phyloP scores from a whole-genome alignment of 2,797 vertebrate species.

The Otolemur crassicaudatus region DNA sequence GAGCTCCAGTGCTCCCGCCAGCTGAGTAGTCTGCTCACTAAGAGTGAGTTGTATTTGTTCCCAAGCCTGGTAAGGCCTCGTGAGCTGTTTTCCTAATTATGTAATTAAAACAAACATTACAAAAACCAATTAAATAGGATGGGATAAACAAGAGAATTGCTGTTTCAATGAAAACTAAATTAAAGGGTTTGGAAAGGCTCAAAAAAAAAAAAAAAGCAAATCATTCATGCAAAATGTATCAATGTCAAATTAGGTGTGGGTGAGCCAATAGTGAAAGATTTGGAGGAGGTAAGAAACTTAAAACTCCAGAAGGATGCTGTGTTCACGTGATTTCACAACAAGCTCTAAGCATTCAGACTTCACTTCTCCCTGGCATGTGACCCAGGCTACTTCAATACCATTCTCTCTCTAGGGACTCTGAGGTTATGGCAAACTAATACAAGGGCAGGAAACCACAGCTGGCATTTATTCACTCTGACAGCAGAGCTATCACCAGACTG shows the following conservation, averaged over 20 bases:
- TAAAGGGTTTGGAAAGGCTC: constrained; percentile 48
- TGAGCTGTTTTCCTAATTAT: constrained; percentile 61
- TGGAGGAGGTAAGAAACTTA: no score
- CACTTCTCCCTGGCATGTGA: no score
- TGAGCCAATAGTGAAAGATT: neutral
- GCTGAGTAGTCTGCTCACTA: neutral
- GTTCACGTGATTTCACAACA: neutral
- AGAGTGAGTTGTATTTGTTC: constrained; percentile 31
- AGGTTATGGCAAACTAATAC: neutral
- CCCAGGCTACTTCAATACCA: neutral
- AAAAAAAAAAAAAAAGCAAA: neutral
- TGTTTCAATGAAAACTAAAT: constrained; percentile 58
- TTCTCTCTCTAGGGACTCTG: neutral
- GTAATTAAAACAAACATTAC: constrained; percentile 69
- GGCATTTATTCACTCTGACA: no score
- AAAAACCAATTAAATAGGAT: constrained; percentile 59
- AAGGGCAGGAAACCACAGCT: neutral
- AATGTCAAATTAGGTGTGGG: neutral
- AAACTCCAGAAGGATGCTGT: neutral
- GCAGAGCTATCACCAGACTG: neutral
- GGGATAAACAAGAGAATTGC: constrained; percentile 42
- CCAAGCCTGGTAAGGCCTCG: neutral
- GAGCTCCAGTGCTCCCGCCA: neutral
- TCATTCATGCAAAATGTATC: neutral
- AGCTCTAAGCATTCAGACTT: neutral